Evolutionary conservation across 2,888 invertebrate species (phyloP).

Genomic region (Nemapogon koenigi): DNA sequence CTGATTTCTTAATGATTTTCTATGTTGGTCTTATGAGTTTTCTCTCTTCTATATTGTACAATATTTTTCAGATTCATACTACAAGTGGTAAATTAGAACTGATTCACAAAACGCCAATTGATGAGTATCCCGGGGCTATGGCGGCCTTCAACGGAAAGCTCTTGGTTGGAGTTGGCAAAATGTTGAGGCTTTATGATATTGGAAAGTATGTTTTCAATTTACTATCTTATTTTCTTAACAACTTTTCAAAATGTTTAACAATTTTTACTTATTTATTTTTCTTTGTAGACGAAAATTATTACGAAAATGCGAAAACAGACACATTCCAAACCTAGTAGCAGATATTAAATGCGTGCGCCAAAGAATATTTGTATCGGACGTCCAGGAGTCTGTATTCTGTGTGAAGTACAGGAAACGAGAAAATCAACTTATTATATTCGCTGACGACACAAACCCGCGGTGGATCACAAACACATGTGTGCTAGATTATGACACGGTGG

Average conservation of each 20-base stretch:
- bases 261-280: neutral
- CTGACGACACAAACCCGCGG: constrained; percentile 95
- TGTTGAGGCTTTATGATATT: constrained; percentile 92
- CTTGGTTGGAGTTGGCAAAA: constrained; percentile 90
- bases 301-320: constrained; percentile 96
- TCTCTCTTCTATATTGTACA: too few species aligned
- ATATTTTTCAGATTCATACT: constrained; percentile 60
- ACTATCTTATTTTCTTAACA: neutral
- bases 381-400: constrained; percentile 96
- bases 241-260: neutral
- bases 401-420: constrained; percentile 93
- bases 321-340: constrained; percentile 94
- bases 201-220: constrained; percentile 67
- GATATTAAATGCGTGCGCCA: constrained; percentile 94
- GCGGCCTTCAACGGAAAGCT: constrained; percentile 92
- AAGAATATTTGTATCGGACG: constrained; percentile 93
- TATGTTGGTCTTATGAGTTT: constrained; percentile 15
- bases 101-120: constrained; percentile 91
- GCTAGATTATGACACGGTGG: constrained; percentile 95
- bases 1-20: constrained; percentile 23
- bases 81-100: constrained; percentile 88
- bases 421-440: constrained; percentile 97
- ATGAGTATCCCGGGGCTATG: constrained; percentile 89
- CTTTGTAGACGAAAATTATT: constrained; percentile 78
- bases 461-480: constrained; percentile 94